Evolutionary conservation across 2,888 invertebrate genomes (phyloP).

Genomic region (Sphaerophoria rueppellii): DNA sequence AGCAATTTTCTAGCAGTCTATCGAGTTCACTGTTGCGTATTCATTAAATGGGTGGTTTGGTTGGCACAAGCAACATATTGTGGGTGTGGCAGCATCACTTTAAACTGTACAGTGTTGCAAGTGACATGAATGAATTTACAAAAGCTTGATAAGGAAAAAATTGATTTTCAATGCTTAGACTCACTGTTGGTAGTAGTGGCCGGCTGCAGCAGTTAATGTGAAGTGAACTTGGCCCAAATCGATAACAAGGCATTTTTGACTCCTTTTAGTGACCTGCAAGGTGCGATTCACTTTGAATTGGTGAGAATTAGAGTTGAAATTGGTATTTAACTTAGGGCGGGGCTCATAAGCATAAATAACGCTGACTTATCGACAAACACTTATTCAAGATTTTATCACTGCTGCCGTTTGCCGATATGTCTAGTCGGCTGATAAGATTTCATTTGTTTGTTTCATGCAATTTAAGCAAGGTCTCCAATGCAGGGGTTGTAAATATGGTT

Average conservation of each 20-base stretch:
- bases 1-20: constrained; percentile 54
- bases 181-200: neutral
- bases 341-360: too few relatives aligned
- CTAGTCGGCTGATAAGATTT: too few relatives aligned
- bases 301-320: too few relatives aligned
- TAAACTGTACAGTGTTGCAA: constrained; percentile 11
- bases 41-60: constrained; percentile 40
- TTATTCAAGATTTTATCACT: too few relatives aligned
- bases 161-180: constrained; percentile 53
- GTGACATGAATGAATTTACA: constrained; percentile 54
- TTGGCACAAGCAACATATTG: constrained; percentile 13
- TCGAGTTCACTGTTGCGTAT: constrained; percentile 25
- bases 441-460: too few relatives aligned
- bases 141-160: constrained; percentile 51
- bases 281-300: neutral
- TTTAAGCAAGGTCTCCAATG: too few relatives aligned
- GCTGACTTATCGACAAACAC: too few relatives aligned
- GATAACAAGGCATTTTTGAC: constrained; percentile 36
- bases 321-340: too few relatives aligned
- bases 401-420: too few relatives aligned
- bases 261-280: constrained; percentile 57
- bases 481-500: too few relatives aligned
- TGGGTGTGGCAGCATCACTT: constrained; percentile 57
- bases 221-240: constrained; percentile 11
- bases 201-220: neutral